Percentiles rank a stretch among this genome's conserved stretches.
These are phyloP conservation scores for Orchesella cincta DNA, from an alignment of 1,140 invertebrate species.

Conservation along the genomic window DNA sequence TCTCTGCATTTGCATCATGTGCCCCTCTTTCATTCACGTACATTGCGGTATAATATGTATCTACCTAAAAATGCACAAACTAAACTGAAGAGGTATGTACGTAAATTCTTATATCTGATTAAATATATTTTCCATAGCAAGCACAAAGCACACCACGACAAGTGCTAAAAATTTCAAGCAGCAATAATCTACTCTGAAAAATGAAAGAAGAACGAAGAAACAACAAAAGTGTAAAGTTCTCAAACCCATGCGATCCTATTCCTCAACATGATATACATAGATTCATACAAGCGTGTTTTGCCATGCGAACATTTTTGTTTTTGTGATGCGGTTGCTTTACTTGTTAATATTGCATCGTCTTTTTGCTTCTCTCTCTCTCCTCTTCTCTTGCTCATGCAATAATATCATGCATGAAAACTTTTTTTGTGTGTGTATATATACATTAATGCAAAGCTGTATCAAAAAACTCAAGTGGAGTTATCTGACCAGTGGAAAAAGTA, in stretches of 20 bases:
- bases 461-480: too few species aligned
- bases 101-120: too few species aligned
- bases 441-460: background rate
- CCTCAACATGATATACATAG: background rate
- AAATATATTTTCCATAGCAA: too few species aligned
- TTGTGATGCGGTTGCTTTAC: background rate
- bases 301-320: background rate
- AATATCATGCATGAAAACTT: background rate
- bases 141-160: too few species aligned
- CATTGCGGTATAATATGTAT: too few species aligned
- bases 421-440: background rate
- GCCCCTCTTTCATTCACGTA: too few species aligned
- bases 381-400: background rate
- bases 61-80: background rate
- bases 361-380: background rate
- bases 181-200: background rate
- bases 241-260: background rate
- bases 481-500: too few species aligned
- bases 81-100: background rate
- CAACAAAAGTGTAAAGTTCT: background rate
- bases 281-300: background rate
- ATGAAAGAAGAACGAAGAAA: too few species aligned
- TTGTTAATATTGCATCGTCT: background rate
- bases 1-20: background rate
- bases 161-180: background rate